A percentile compares a stretch with the other conserved stretches of the same genome.
These are phyloP conservation scores for Camelus bactrianus DNA, from an alignment of 2,113 vertebrate genomes.

Conservation along the genomic window DNA sequence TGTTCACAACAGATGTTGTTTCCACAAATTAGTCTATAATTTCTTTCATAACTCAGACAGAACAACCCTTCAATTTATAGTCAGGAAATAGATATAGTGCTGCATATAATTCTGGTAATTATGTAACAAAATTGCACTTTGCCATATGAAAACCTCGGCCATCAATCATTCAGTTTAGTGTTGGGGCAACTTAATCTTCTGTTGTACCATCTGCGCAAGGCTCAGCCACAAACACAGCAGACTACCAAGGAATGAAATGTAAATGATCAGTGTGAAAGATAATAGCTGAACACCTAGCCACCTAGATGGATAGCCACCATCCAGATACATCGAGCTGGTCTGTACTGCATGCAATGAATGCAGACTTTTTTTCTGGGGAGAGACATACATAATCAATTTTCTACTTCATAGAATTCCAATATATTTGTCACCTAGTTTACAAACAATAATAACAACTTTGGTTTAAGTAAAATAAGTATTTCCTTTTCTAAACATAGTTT, in stretches of 20 bases:
- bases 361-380: background rate
- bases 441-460: background rate
- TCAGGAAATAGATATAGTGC: conserved; percentile 84
- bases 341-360: background rate
- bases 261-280: conserved; percentile 67
- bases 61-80: conserved; percentile 87
- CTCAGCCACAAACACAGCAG: conserved; percentile 46
- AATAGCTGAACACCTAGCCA: conserved; percentile 62
- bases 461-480: background rate
- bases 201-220: conserved; percentile 77
- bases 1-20: conserved; percentile 86
- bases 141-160: conserved; percentile 81
- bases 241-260: conserved; percentile 43
- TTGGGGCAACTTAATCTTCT: conserved; percentile 86
- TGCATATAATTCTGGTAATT: conserved; percentile 87
- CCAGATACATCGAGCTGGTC: conserved; percentile 9
- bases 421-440: background rate
- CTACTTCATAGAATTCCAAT: background rate
- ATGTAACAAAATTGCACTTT: conserved; percentile 85
- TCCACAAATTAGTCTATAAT: conserved; percentile 89
- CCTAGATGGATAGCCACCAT: conserved; percentile 13
- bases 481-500: background rate
- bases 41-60: conserved; percentile 88
- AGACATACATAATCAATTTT: background rate
- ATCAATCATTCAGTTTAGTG: conserved; percentile 84